Conservation (phyloP, 2,888 invertebrate species). For the Ischnura elegans region DNA sequence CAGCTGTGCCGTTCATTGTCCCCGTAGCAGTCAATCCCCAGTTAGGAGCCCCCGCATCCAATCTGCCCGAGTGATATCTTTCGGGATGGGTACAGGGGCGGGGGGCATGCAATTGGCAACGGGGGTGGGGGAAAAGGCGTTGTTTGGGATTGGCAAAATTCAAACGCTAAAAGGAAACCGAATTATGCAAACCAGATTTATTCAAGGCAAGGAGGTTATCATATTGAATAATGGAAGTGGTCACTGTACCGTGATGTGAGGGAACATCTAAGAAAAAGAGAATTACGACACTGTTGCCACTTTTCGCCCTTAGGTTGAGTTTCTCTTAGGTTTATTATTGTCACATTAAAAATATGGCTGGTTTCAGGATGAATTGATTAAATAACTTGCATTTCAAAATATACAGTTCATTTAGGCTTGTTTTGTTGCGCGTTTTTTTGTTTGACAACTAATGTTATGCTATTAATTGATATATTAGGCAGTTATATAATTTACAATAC, state of each 20-base stretch:
- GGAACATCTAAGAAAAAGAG: neutral
- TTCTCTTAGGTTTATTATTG: too few relatives aligned
- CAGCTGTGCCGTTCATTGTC: constrained; percentile 63
- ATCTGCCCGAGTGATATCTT: constrained; percentile 66
- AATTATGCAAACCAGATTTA: neutral
- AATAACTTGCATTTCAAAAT: too few relatives aligned
- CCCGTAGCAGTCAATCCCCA: constrained; percentile 59
- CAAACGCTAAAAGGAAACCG: neutral
- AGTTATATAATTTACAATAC: too few relatives aligned
- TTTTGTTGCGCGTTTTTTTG: too few relatives aligned
- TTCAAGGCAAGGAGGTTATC: neutral
- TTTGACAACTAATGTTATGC: too few relatives aligned
- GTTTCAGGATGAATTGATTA: too few relatives aligned
- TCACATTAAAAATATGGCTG: too few relatives aligned
- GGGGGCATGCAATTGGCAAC: neutral
- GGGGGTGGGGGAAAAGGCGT: neutral
- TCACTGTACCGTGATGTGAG: neutral
- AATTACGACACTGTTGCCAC: too few relatives aligned
- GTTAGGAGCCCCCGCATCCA: constrained; percentile 60
- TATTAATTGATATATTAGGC: too few relatives aligned
- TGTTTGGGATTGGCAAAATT: neutral
- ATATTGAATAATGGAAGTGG: neutral
- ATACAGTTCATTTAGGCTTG: too few relatives aligned
- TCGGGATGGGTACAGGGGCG: neutral
- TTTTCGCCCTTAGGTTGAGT: too few relatives aligned